phyloP scores from a whole-genome alignment of 2,888 invertebrate species.

The Drosophila flavopinicola region DNA sequence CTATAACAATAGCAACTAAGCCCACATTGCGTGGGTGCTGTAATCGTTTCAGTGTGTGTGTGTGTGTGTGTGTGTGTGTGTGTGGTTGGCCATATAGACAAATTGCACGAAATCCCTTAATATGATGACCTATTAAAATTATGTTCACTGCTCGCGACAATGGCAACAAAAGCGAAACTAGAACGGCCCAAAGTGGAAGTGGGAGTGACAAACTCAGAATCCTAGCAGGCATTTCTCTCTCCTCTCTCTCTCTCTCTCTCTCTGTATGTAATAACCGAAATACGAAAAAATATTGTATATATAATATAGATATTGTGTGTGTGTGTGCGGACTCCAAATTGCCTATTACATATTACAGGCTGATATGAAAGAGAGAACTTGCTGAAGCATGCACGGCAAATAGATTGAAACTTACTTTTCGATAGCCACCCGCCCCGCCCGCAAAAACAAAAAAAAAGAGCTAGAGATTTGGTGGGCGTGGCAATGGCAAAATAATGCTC shows the following conservation, averaged over 20 bases:
- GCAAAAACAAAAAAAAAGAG: no score
- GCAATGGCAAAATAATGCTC: constrained; percentile 56
- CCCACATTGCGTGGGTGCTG: background rate
- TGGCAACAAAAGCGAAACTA: constrained; percentile 56
- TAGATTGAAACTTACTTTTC: constrained; percentile 53
- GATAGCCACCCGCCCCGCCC: constrained; percentile 12
- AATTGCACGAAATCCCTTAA: constrained; percentile 76
- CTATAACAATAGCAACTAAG: constrained; percentile 32
- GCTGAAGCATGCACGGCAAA: constrained; percentile 31
- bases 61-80: background rate
- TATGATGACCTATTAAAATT: constrained; percentile 81
- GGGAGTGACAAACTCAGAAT: constrained; percentile 22
- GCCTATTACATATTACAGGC: constrained; percentile 54
- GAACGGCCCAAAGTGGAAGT: constrained; percentile 10
- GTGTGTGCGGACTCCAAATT: constrained; percentile 42
- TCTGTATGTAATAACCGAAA: constrained; percentile 22
- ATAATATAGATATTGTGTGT: constrained; percentile 2
- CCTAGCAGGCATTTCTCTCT: constrained; percentile 1
- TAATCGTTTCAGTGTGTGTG: background rate
- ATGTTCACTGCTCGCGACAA: constrained; percentile 56
- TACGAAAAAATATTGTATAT: background rate
- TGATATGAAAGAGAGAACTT: constrained; percentile 27
- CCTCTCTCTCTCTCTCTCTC: no score
- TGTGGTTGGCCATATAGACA: constrained; percentile 38
- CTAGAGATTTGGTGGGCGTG: constrained; percentile 30